Evolutionary conservation across 2,113 vertebrate genomes (phyloP).

Genomic region (Heteronetta atricapilla): DNA sequence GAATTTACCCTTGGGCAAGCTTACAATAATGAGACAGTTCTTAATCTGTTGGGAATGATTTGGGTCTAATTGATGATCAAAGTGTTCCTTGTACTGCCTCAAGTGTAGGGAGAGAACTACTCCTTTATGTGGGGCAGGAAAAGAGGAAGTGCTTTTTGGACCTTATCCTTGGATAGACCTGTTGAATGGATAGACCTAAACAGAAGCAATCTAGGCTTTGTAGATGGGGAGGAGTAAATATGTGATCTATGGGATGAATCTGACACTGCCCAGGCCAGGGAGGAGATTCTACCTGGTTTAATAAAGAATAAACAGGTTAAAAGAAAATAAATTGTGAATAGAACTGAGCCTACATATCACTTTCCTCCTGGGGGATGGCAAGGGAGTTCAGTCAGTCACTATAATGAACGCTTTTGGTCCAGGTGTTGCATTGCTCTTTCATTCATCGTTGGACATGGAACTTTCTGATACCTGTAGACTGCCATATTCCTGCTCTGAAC

Average conservation of each 20-base stretch:
- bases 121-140: not conserved
- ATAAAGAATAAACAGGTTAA: not conserved
- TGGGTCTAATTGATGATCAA: conserved; percentile 63
- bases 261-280: not conserved
- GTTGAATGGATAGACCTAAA: not conserved
- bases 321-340: not conserved
- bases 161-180: not conserved
- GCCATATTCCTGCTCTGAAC: not conserved
- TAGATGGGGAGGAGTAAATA: not conserved
- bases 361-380: not conserved
- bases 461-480: not conserved
- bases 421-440: not conserved
- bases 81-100: not conserved
- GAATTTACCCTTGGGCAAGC: conserved; percentile 46
- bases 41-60: conserved; percentile 53
- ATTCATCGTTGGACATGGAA: not conserved
- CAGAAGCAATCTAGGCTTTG: not conserved
- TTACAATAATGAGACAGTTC: conserved; percentile 51
- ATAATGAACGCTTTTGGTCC: not conserved
- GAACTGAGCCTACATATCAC: not conserved
- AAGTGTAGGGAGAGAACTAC: conserved; percentile 3
- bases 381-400: not conserved
- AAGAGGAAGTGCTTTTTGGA: not conserved
- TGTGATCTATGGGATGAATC: not conserved
- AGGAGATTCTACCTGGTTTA: not conserved